These are phyloP conservation scores for Threskiornis aethiopicus DNA, from an alignment of 2,797 vertebrate genomes.

Conservation along the genomic window DNA sequence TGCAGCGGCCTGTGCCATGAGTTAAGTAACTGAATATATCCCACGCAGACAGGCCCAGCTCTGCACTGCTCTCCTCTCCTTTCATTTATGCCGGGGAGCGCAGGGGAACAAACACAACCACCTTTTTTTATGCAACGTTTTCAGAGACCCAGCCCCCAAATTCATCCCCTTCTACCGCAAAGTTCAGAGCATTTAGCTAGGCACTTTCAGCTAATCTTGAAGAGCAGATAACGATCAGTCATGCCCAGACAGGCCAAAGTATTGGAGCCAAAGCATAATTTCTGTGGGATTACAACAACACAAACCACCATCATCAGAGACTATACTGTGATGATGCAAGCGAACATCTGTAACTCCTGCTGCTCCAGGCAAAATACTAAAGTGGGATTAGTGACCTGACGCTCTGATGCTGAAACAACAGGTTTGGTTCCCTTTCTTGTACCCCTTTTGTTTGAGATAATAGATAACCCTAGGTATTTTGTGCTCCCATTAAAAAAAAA, in stretches of 20 bases:
- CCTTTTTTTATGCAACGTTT: neutral
- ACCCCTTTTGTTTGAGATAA: neutral
- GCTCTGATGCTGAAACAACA: neutral
- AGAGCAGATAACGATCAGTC: slow-evolving; percentile 38
- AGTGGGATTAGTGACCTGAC: neutral
- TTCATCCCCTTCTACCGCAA: neutral
- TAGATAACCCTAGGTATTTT: neutral
- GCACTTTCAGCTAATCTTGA: slow-evolving; percentile 22
- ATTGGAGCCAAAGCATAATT: slow-evolving; percentile 36
- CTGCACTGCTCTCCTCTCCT: neutral
- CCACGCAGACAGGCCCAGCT: neutral
- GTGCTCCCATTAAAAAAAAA: neutral
- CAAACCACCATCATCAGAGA: slow-evolving; percentile 27
- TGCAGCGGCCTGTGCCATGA: neutral
- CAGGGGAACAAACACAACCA: neutral
- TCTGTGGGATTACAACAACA: slow-evolving; percentile 40
- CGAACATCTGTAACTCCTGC: slow-evolving; percentile 46
- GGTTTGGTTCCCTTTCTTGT: neutral
- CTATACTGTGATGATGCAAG: slow-evolving; percentile 24
- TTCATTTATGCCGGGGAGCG: fast-evolving
- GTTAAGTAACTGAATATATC: neutral
- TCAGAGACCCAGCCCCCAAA: neutral
- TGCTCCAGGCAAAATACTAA: neutral
- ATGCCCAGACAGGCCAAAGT: neutral
- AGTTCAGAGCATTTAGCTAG: neutral